Evolutionary conservation across 2,888 invertebrate species (phyloP).

Genomic region (Leucophora obtusa): DNA sequence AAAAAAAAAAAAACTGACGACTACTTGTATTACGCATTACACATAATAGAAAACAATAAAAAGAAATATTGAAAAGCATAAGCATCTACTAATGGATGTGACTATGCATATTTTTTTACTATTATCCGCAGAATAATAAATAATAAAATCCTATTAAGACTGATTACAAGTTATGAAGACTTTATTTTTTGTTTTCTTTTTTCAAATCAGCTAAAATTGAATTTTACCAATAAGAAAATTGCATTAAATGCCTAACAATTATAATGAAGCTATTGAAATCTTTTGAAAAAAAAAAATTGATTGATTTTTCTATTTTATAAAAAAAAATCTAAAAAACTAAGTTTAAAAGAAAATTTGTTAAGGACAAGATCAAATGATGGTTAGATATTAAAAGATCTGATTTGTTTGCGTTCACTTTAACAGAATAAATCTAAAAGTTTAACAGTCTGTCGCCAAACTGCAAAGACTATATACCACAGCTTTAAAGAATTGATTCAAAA

Average conservation of each 20-base stretch:
- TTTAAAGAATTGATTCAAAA: too few relatives aligned
- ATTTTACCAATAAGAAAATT: not conserved
- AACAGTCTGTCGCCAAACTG: not conserved
- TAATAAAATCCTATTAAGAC: constrained; percentile 31
- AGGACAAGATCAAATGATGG: constrained; percentile 28
- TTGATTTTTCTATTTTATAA: constrained; percentile 44
- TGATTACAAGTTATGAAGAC: constrained; percentile 33
- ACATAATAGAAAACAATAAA: constrained; percentile 31
- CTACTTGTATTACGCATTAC: constrained; percentile 50
- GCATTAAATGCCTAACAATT: constrained; percentile 30
- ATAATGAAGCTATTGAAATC: constrained; percentile 5
- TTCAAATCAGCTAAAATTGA: not conserved
- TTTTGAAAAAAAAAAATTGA: constrained; percentile 16
- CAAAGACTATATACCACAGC: not conserved
- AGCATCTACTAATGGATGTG: constrained; percentile 32
- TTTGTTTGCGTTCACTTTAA: constrained; percentile 24
- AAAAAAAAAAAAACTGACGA: constrained; percentile 14
- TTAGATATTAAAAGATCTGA: constrained; percentile 14
- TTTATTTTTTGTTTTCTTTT: not conserved
- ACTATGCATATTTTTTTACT: constrained; percentile 31
- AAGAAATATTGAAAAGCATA: constrained; percentile 11
- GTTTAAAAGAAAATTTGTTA: constrained; percentile 15
- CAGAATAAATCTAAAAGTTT: not conserved
- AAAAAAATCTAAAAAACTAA: not conserved
- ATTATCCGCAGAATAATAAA: not conserved